Percentiles rank a stretch among this genome's conserved stretches.
Conservation (phyloP, 2,888 invertebrate species). For the Ormyrus pomaceus region DNA sequence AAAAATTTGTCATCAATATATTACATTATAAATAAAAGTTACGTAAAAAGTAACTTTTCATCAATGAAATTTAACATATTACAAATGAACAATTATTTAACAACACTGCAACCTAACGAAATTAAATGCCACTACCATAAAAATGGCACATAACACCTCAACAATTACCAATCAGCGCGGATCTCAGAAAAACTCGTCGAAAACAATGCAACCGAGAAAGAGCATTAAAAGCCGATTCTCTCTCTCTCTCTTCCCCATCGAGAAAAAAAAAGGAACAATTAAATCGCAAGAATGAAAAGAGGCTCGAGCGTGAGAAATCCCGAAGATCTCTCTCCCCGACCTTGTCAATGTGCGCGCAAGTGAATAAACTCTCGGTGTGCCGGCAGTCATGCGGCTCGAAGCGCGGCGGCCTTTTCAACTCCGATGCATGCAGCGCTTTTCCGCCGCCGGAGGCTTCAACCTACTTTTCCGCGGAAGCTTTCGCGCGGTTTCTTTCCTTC, state of each 20-base stretch:
- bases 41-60: too few species aligned
- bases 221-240: too few species aligned
- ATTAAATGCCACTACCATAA: neutral
- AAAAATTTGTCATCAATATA: too few species aligned
- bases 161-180: neutral
- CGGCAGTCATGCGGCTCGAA: neutral
- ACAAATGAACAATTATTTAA: too few species aligned
- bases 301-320: conserved; percentile 9
- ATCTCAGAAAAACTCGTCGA: too few species aligned
- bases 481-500: conserved; percentile 12
- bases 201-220: too few species aligned
- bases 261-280: too few species aligned
- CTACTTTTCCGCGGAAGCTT: neutral
- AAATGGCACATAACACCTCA: neutral
- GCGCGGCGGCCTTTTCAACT: conserved; percentile 16
- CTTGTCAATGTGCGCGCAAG: conserved; percentile 22
- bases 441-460: neutral
- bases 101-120: too few species aligned
- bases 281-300: too few species aligned
- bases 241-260: too few species aligned
- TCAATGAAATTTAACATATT: too few species aligned
- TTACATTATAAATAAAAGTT: too few species aligned
- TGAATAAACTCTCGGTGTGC: conserved; percentile 12
- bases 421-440: conserved; percentile 1
- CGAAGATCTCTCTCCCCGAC: conserved; percentile 4